Conservation (phyloP, 2,113 vertebrate genomes). For the Thomomys bottae region DNA sequence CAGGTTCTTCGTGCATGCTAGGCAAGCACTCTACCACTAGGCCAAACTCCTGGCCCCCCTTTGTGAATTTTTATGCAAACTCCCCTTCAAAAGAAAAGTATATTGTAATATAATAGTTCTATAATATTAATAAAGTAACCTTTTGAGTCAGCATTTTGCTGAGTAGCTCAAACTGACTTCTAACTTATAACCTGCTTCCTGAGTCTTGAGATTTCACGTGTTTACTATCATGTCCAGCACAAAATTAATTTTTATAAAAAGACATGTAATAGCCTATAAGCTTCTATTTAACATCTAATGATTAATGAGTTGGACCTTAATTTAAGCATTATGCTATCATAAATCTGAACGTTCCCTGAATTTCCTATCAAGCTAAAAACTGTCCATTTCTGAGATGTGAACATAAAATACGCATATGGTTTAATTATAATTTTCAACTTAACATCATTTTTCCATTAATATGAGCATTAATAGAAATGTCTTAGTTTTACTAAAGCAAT, state of each 20-base stretch:
- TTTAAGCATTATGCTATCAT: not conserved
- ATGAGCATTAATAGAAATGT: not conserved
- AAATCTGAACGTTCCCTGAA: not conserved
- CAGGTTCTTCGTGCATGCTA: no score
- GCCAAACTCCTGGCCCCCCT: no score
- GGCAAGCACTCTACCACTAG: no score
- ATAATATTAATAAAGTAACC: constrained; percentile 19
- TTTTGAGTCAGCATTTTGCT: not conserved
- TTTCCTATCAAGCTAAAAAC: constrained; percentile 28
- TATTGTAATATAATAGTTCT: constrained; percentile 26
- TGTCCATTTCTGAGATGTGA: constrained; percentile 7
- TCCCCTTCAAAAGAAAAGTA: not conserved
- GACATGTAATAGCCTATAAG: constrained; percentile 1
- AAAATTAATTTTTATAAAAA: constrained; percentile 10
- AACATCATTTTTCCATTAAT: not conserved
- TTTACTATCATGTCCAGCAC: no score
- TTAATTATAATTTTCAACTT: constrained; percentile 15
- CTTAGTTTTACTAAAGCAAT: not conserved
- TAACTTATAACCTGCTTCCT: no score
- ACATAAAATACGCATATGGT: not conserved
- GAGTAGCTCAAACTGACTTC: no score
- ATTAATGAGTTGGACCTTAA: not conserved
- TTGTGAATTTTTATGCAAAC: not conserved
- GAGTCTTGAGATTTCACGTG: no score
- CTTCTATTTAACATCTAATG: constrained; percentile 3